Evolutionary conservation across 2,797 vertebrate species (phyloP), one percentile per base, ranked within the genome.

Genomic region (Lagorchestes hirsutus): DNA sequence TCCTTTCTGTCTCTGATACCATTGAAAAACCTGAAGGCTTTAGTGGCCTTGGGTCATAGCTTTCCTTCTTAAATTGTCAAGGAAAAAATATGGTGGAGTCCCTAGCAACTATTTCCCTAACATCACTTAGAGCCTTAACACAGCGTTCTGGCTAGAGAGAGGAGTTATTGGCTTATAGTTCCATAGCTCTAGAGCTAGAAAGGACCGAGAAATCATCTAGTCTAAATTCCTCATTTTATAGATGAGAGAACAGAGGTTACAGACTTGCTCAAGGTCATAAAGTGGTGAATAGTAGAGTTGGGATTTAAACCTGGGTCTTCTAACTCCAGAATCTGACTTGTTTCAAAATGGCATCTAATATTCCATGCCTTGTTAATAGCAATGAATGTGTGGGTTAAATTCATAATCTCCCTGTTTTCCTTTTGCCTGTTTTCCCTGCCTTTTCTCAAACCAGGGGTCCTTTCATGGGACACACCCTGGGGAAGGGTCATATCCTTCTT

Each of bases 401-500:
- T 96, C 13, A 55, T 14, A 12, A 13, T 29, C 46, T 58, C 55
- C 54, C 16, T 10, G 13, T 31, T 93, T 28, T 93, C 93, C 24
- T 40, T 54, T 54, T 91, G 16, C 59, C 87, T 92, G 5, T 6
- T 2, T 29, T 91, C 4, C 90, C 14, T 92, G 40, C 4, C 1
- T 50, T 94, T 92, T 67, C 57, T 90, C 87, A 94, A 40, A 24
- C 16, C 27, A 93, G 34, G 87, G 57, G 34, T 52, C 62, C 59
- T n/a, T 59, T 50, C 59, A 24, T 55, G 22, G n/a, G 67, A 29
- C 27, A 5, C n/a, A 3, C 50, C 54, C 31, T 59, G 18, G 4
- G 67, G 82, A 97, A 95, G 90, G 40, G n/a, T 93, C 16, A 18
- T 54, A 5, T 54, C 56, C 54, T 92, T 94, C 40, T 90, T 62